Conservation (phyloP, 2,797 vertebrate genomes). For the Sebastes nivosus region DNA sequence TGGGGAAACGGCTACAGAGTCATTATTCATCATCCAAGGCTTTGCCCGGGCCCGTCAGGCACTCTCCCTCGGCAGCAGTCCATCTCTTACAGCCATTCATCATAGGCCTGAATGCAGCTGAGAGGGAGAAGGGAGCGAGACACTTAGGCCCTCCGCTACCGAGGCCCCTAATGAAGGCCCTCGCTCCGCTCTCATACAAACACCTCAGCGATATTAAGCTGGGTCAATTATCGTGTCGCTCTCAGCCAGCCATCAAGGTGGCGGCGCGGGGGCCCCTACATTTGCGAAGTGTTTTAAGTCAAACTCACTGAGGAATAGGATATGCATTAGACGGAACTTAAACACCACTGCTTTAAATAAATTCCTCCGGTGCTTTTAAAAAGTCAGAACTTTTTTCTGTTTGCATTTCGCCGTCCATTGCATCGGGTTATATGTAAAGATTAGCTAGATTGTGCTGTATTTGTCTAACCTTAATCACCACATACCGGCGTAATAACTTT, state of each 20-base stretch:
- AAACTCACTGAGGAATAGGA: conserved; percentile 35
- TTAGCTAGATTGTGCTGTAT: background rate
- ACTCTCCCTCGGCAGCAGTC: conserved; percentile 79
- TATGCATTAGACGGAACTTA: conserved; percentile 49
- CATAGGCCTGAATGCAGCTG: conserved; percentile 72
- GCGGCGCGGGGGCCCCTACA: conserved; percentile 21
- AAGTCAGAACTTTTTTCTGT: conserved; percentile 32
- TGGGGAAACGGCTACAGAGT: conserved; percentile 70
- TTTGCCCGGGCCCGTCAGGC: conserved; percentile 69
- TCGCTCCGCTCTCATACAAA: conserved; percentile 56
- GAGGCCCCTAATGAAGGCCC: conserved; percentile 73
- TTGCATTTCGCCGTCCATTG: background rate
- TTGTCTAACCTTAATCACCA: background rate
- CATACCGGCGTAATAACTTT: background rate
- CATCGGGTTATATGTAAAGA: conserved; percentile 2
- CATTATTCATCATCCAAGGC: conserved; percentile 82
- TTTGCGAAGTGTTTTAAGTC: conserved; percentile 62
- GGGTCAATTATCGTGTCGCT: conserved; percentile 79
- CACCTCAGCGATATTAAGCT: conserved; percentile 82
- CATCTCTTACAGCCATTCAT: conserved; percentile 78
- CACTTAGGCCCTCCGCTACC: conserved; percentile 62
- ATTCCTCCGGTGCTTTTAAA: conserved; percentile 46
- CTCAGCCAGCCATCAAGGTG: conserved; percentile 72
- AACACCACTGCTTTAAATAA: conserved; percentile 33
- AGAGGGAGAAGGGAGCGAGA: conserved; percentile 56